phyloP scores from a whole-genome alignment of 1,140 invertebrate genomes.

The Carcinoscorpius rotundicauda region DNA sequence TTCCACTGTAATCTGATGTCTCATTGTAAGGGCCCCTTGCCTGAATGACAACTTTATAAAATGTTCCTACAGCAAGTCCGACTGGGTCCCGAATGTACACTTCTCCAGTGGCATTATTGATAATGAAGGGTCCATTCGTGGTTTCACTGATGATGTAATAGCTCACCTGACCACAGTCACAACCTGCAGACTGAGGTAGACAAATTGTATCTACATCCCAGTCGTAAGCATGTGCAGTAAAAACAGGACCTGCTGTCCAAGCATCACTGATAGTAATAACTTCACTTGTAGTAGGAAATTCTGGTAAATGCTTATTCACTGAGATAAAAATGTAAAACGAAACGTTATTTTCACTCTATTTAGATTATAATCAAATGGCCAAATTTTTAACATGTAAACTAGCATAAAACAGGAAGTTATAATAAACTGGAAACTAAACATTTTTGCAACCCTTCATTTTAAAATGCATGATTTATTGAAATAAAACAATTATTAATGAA shows the following conservation, averaged over 20 bases:
- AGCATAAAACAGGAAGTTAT: too few relatives aligned
- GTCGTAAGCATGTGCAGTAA: slow-evolving; percentile 15
- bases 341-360: too few relatives aligned
- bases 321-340: neutral
- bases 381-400: too few relatives aligned
- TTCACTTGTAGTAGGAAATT: slow-evolving; percentile 14
- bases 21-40: slow-evolving; percentile 2
- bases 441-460: too few relatives aligned
- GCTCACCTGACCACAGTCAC: slow-evolving; percentile 12
- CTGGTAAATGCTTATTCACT: slow-evolving; percentile 16
- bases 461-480: too few relatives aligned
- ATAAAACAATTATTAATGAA: too few relatives aligned
- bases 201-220: slow-evolving; percentile 10
- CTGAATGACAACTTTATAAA: slow-evolving; percentile 11
- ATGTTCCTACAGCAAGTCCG: slow-evolving; percentile 1
- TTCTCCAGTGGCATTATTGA: slow-evolving; percentile 19
- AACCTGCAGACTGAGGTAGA: slow-evolving; percentile 6
- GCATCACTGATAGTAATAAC: slow-evolving; percentile 15
- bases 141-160: slow-evolving; percentile 10
- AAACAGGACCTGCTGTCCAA: slow-evolving; percentile 11
- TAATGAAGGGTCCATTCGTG: slow-evolving; percentile 10
- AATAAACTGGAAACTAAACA: too few relatives aligned
- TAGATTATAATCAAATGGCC: too few relatives aligned
- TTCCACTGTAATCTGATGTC: too few relatives aligned
- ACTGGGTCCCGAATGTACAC: slow-evolving; percentile 15